Evolutionary conservation across 37 sponge, comb jelly and placozoan species (phyloP).

Genomic region (Chondrilla cf. caribensis): DNA sequence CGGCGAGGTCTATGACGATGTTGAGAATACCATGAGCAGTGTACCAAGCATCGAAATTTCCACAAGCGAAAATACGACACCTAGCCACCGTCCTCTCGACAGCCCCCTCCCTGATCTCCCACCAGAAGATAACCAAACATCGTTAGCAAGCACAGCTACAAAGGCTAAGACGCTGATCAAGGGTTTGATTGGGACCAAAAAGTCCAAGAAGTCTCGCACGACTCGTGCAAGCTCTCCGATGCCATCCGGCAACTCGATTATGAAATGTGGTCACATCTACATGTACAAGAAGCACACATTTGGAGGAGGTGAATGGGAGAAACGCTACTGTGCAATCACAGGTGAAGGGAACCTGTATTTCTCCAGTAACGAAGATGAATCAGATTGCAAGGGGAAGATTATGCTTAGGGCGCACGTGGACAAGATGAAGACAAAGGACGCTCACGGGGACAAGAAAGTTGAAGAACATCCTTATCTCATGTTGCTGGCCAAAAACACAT

Average conservation of each 20-base stretch:
- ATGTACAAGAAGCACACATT: conserved; percentile 17
- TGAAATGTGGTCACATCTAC: conserved; percentile 1
- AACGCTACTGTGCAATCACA: conserved; percentile 7
- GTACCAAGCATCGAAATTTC: background rate
- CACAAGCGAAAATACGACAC: background rate
- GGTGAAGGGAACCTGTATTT: conserved; percentile 19
- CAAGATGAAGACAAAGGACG: conserved; percentile 9
- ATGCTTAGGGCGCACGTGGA: background rate
- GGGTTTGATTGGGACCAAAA: background rate
- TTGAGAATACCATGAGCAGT: background rate
- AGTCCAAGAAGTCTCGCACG: background rate
- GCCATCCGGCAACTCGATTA: background rate
- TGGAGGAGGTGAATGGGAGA: conserved; percentile 16
- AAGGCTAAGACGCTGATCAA: conserved; percentile 6
- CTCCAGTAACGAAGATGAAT: background rate
- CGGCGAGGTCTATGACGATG: conserved; percentile 20
- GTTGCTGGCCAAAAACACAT: background rate
- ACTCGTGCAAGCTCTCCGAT: background rate
- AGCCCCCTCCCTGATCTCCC: conserved; percentile 25
- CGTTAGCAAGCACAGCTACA: background rate
- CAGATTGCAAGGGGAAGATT: background rate
- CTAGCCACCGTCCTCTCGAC: background rate
- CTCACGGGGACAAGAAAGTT: conserved; percentile 20
- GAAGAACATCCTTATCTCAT: conserved; percentile 13
- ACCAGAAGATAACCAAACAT: background rate